Conservation (phyloP, 2,113 vertebrate genomes). For the Gallinago media region DNA sequence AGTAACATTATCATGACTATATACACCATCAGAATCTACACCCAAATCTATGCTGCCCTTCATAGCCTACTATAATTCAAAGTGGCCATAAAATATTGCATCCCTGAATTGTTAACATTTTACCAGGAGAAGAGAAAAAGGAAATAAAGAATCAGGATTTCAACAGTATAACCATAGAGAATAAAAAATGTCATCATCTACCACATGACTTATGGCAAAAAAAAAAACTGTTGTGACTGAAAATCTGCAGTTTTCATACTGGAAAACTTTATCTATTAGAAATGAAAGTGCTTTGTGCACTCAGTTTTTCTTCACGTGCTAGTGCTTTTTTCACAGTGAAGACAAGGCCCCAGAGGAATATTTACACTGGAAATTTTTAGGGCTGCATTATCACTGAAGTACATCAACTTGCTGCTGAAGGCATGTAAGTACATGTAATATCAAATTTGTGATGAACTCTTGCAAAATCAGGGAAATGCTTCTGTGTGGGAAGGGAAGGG, state of each 20-base stretch:
- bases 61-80: background rate
- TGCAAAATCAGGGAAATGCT: background rate
- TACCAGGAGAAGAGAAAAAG: background rate
- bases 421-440: background rate
- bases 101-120: background rate
- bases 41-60: background rate
- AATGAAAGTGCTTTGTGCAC: background rate
- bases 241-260: background rate
- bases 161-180: background rate
- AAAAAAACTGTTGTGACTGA: background rate
- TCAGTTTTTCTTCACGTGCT: background rate
- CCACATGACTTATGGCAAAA: background rate
- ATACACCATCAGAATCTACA: background rate
- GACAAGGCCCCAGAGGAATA: background rate
- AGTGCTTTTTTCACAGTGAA: background rate
- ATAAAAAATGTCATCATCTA: background rate
- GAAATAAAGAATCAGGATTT: background rate
- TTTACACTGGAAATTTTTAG: background rate
- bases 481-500: no score
- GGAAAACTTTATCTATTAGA: background rate
- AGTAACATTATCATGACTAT: background rate
- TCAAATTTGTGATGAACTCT: no score
- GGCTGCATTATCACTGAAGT: background rate
- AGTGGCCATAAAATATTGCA: background rate
- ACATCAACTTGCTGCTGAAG: background rate